phyloP scores from a whole-genome alignment of 2,888 invertebrate genomes.

The Euproctis similis region DNA sequence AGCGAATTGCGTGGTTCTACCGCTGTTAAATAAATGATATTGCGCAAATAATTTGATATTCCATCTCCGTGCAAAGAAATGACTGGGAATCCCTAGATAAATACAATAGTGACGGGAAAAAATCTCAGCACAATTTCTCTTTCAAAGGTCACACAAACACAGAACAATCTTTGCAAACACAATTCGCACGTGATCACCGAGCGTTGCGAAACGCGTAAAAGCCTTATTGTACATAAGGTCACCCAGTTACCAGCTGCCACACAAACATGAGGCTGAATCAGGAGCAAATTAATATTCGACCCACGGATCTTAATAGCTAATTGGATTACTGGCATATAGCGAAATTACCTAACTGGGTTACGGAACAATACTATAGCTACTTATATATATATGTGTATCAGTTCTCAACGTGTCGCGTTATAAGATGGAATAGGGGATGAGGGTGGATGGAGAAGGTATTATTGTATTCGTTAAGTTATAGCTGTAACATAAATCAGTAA shows the following conservation, averaged over 20 bases:
- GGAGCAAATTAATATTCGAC: conserved; percentile 67
- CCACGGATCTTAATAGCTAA: conserved; percentile 75
- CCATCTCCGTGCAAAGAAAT: too few relatives aligned
- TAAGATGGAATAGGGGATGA: conserved; percentile 22
- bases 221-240: conserved; percentile 49
- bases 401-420: conserved; percentile 24
- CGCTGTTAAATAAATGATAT: too few relatives aligned
- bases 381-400: too few relatives aligned
- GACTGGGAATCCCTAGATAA: too few relatives aligned
- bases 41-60: too few relatives aligned
- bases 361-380: conserved; percentile 58
- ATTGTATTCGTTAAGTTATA: conserved; percentile 52
- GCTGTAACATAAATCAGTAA: conserved; percentile 56
- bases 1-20: too few relatives aligned
- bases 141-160: conserved; percentile 21
- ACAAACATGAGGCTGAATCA: conserved; percentile 52
- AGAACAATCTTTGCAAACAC: conserved; percentile 30
- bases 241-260: conserved; percentile 45
- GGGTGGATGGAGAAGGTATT: conserved; percentile 29
- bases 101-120: too few relatives aligned
- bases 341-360: conserved; percentile 71
- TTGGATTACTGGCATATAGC: conserved; percentile 73
- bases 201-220: conserved; percentile 13
- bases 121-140: conserved; percentile 10
- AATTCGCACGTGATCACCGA: conserved; percentile 26